Base-by-base conservation (phyloP, 2,113 vertebrate genomes). In the Piprites chloris region DNA sequence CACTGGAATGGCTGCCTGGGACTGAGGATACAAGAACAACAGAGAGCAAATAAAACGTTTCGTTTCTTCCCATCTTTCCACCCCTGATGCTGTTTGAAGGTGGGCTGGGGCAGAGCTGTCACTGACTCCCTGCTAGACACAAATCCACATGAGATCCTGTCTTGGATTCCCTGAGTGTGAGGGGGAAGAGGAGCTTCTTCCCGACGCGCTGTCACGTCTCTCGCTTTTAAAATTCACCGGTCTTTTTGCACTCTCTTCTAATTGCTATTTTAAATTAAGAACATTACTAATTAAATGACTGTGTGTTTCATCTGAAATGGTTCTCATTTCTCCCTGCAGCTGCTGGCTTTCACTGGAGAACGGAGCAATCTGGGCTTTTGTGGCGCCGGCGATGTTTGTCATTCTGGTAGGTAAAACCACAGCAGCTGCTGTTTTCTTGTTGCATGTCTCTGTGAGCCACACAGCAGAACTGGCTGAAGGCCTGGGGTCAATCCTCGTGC, bases 341-440 rank as follows among this genome's bases (percentile, higher is more conserved):
- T 99, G 99, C 95, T 99, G 99, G 99, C 97, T 99, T 24, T 99
- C 99, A 1, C 94, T 99, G 79, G 96, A 98, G 72, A 98, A 98
- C 0, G 99, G 99, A 7, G 98, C 99, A 37, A 98, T 99, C 97
- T 99, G 99, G 99, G 99, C 99, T 30, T 99, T 99, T n/a, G 99
- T 99, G 91, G 99, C 98, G 8, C 99, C 99, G 0, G 99, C 99
- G 2, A 90, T 99, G 86, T 98, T 99, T 88, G 98, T 99, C 26
- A 99, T 99, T 37, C 96, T 99, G 99, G 99, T 99, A 98, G 87
- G 98, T 98, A 21, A 61, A 37, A 2, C 9, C 26, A 1, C 0
- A 5, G 28, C 85, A 39, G 52, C 53, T 61, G 27, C 72, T 24
- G 5, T 1, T 41, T 28, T 32, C 47, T 14, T 8, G 9, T 41